Conservation (phyloP, 2,113 vertebrate genomes). For the Bos javanicus region DNA sequence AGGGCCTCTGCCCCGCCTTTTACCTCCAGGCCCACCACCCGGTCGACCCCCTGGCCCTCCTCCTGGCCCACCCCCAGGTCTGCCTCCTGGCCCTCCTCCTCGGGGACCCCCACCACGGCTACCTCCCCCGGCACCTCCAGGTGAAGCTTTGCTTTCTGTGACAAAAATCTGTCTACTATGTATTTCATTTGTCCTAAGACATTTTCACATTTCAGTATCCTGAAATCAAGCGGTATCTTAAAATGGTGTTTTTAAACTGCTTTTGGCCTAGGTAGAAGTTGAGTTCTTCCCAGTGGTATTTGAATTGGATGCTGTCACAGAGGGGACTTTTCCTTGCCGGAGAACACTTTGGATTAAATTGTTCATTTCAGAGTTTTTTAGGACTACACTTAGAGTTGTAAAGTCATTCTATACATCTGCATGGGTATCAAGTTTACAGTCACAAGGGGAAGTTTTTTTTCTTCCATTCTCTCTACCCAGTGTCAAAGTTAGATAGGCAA, state of each 20-base stretch:
- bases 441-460: background rate
- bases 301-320: background rate
- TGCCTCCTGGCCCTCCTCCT: slow-evolving; percentile 97
- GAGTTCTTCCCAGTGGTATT: background rate
- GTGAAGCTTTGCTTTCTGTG: slow-evolving; percentile 72
- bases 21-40: slow-evolving; percentile 95
- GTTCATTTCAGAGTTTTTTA: background rate
- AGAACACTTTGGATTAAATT: background rate
- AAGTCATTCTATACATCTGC: background rate
- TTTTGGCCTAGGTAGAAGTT: background rate
- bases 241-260: background rate
- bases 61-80: slow-evolving; percentile 93
- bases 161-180: background rate
- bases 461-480: background rate
- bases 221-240: background rate
- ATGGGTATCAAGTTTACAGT: background rate
- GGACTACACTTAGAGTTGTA: background rate
- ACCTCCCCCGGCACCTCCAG: slow-evolving; percentile 95
- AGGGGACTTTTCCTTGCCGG: background rate
- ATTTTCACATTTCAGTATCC: background rate
- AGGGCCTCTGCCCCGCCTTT: slow-evolving; percentile 92
- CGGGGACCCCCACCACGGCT: slow-evolving; percentile 94
- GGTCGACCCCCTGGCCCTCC: slow-evolving; percentile 96
- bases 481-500: background rate
- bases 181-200: background rate